A percentile compares a stretch with the other conserved stretches of the same genome.
Conservation (phyloP, 2,888 invertebrate species). For the Hydriomena furcata region DNA sequence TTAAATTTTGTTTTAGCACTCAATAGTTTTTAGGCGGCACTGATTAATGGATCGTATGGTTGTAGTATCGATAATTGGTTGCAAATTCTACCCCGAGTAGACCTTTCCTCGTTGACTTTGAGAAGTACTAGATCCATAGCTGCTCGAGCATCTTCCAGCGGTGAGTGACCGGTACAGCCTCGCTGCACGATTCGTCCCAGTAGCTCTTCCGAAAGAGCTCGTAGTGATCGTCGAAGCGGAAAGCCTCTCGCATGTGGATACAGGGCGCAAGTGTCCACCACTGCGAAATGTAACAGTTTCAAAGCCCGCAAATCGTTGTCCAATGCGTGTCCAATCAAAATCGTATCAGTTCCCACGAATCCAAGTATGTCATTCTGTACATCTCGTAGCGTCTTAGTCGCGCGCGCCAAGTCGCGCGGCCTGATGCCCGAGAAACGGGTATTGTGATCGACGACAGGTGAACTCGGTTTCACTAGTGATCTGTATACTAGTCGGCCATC, state of each 20-base stretch:
- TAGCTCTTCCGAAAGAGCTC: constrained; percentile 88
- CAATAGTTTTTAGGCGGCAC: constrained; percentile 66
- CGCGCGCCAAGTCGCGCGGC: constrained; percentile 81
- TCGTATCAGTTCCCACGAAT: constrained; percentile 91
- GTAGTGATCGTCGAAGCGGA: constrained; percentile 92
- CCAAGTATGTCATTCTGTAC: constrained; percentile 94
- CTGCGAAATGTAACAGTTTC: constrained; percentile 90
- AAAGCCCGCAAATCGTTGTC: constrained; percentile 96
- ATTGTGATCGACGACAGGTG: constrained; percentile 95
- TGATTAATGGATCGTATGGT: constrained; percentile 74
- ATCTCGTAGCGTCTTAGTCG: constrained; percentile 87
- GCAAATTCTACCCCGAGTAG: constrained; percentile 48
- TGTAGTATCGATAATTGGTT: constrained; percentile 62
- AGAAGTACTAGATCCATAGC: constrained; percentile 95
- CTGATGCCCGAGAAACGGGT: constrained; percentile 97
- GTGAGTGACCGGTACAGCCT: constrained; percentile 90
- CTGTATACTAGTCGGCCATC: constrained; percentile 92
- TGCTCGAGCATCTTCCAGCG: constrained; percentile 95
- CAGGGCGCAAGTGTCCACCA: constrained; percentile 95
- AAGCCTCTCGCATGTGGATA: constrained; percentile 94
- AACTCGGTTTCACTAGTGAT: constrained; percentile 91
- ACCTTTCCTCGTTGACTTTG: constrained; percentile 81
- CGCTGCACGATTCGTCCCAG: constrained; percentile 93
- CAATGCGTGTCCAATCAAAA: constrained; percentile 97
- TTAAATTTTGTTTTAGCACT: constrained; percentile 49